Conservation (phyloP, 2,113 vertebrate species). For the Coryphaenoides rupestris region DNA sequence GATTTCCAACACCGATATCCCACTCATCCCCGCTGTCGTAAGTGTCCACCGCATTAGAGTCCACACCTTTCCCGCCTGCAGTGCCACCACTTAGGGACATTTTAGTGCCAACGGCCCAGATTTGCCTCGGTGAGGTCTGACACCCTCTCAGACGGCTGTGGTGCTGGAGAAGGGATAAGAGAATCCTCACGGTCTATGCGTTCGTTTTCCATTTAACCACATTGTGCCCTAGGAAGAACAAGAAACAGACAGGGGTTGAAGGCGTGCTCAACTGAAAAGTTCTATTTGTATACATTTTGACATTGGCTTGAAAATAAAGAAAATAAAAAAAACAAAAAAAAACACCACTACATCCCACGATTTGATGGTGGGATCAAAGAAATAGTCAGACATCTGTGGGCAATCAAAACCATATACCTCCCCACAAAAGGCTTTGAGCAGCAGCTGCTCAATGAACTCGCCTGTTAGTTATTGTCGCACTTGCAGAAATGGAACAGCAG, state of each 20-base stretch:
- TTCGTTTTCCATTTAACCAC: constrained; percentile 88
- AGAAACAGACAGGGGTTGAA: constrained; percentile 48
- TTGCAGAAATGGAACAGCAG: neutral
- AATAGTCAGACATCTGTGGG: no score
- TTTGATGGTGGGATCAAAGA: no score
- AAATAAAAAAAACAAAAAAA: no score
- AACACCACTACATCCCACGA: no score
- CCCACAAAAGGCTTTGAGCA: no score
- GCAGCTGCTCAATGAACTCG: no score
- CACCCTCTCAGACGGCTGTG: constrained; percentile 74
- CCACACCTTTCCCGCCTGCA: constrained; percentile 99
- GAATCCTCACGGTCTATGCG: constrained; percentile 82
- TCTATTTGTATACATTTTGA: no score
- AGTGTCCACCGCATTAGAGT: constrained; percentile 98
- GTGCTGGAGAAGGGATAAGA: constrained; percentile 64
- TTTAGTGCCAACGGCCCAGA: constrained; percentile 96
- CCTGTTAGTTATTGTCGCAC: no score
- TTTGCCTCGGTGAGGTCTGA: constrained; percentile 75
- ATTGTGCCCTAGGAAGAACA: constrained; percentile 79
- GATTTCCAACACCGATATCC: constrained; percentile 99
- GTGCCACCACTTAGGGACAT: constrained; percentile 99
- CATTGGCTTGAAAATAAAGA: no score
- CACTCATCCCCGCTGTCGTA: constrained; percentile 99
- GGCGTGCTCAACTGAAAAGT: neutral
- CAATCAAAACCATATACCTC: no score